Evolutionary conservation across 2,888 invertebrate genomes (phyloP).

Genomic region (Eupelmus urozonus): DNA sequence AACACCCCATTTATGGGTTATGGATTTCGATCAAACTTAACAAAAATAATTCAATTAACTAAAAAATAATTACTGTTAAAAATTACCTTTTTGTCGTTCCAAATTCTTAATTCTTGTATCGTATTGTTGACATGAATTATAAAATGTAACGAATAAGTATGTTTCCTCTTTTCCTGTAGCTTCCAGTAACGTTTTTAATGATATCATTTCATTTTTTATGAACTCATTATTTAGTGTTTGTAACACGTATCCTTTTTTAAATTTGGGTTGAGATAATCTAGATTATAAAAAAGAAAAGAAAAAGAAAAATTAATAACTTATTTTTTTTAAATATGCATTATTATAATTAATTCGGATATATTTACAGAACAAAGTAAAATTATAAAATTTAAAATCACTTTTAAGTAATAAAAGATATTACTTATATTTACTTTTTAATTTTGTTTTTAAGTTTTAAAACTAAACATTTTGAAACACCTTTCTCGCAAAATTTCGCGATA

Average conservation of each 20-base stretch:
- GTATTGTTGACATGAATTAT: constrained; percentile 65
- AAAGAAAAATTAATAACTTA: background rate
- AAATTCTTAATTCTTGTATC: constrained; percentile 56
- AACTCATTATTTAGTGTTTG: constrained; percentile 69
- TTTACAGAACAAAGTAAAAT: too few relatives aligned
- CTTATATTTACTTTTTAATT: background rate
- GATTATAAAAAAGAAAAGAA: too few relatives aligned
- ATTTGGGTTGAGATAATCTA: constrained; percentile 66
- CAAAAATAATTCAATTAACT: too few relatives aligned
- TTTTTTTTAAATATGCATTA: background rate
- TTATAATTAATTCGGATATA: too few relatives aligned
- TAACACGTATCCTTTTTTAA: constrained; percentile 68
- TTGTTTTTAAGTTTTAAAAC: too few relatives aligned
- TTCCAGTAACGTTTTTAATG: constrained; percentile 63
- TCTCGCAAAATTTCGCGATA: constrained; percentile 65
- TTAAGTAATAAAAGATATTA: too few relatives aligned
- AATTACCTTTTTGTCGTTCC: constrained; percentile 4
- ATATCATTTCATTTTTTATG: constrained; percentile 60
- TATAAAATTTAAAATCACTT: too few relatives aligned
- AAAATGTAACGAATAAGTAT: constrained; percentile 68
- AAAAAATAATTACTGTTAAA: background rate
- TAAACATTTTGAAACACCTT: constrained; percentile 67
- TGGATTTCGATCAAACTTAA: too few relatives aligned
- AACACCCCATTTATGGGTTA: too few relatives aligned
- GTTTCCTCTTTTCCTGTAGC: constrained; percentile 65